Percentiles rank a stretch among this genome's conserved stretches.
These are phyloP conservation scores for Sinocyclocheilus grahami DNA, from an alignment of 2,113 vertebrate genomes.

Conservation along the genomic window DNA sequence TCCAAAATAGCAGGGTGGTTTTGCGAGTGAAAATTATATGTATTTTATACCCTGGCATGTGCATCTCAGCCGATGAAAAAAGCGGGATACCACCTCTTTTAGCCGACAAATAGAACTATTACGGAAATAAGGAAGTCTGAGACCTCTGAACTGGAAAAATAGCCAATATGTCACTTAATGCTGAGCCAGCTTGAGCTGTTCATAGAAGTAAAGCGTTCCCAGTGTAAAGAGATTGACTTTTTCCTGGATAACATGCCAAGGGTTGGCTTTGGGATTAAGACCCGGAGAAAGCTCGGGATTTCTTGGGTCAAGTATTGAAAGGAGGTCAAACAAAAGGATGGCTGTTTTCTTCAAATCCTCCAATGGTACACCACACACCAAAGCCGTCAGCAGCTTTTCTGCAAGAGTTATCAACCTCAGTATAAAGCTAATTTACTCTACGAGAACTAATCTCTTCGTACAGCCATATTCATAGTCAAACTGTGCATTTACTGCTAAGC, in stretches of 20 bases:
- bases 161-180: slow-evolving; percentile 5
- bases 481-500: neutral
- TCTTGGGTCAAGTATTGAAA: slow-evolving; percentile 30
- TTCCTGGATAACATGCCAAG: slow-evolving; percentile 35
- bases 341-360: slow-evolving; percentile 18
- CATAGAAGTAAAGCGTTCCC: neutral
- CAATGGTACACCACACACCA: slow-evolving; percentile 6
- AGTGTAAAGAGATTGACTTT: slow-evolving; percentile 42
- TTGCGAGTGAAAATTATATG: neutral
- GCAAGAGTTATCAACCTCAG: slow-evolving; percentile 25
- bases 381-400: slow-evolving; percentile 20
- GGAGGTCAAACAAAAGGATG: slow-evolving; percentile 10
- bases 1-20: neutral
- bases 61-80: neutral
- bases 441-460: neutral
- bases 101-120: slow-evolving; percentile 13
- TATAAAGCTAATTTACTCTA: neutral
- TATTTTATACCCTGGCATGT: neutral
- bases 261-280: slow-evolving; percentile 27
- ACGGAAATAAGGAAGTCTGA: neutral
- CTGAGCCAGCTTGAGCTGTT: slow-evolving; percentile 18
- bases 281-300: slow-evolving; percentile 15
- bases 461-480: neutral
- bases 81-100: neutral
- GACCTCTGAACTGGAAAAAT: neutral